Base-by-base conservation (phyloP, 2,797 vertebrate genomes). In the Melanotaenia trifasciata region DNA sequence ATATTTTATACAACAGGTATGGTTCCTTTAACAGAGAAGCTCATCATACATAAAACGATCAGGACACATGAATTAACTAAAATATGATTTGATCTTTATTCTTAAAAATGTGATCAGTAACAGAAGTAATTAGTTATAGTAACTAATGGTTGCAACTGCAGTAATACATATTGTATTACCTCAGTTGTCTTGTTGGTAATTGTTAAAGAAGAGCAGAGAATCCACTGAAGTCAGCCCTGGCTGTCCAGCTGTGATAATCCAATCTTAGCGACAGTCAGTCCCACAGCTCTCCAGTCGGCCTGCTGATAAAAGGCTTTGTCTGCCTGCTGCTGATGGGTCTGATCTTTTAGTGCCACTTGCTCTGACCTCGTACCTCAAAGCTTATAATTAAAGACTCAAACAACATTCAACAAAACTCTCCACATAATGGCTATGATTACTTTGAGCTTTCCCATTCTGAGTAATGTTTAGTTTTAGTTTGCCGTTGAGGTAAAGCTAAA, bases 231-330 rank as follows among this genome's bases (percentile, higher is more conserved):
- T 64, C 53, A 67, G 64, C 60, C 20, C 0, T n/a, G 51, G 68
- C 74, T 69, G 79, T 75, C 64, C 71, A 83, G 78, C 67, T 33
- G 58, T 72, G 72, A 87, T 89, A 84, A 91, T 88, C 71, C 61
- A 75, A 75, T 85, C 73, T 83, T 28, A 67, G 24, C 56, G 72
- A 65, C 84, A 74, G 72, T 84, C 73, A 63, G 77, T 78, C 72
- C 58, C 78, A 64, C 84, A 68, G 73, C 61, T 72, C 72, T 75
- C n/a, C 67, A 7, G 64, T 64, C 66, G 0, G 47, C 40, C 62
- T 20, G 59, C 80, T 83, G 81, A 85, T 85, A 87, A 83, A 83
- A 56, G 72, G 62, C 64, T 84, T 80, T 69, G 71, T 85, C 83
- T 7, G 5, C 76, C 74, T 85, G 77, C 56, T 85, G 28, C 70